These are phyloP conservation scores for Petrocephalus zakoni DNA, from an alignment of 2,113 vertebrate genomes.

Conservation along the genomic window DNA sequence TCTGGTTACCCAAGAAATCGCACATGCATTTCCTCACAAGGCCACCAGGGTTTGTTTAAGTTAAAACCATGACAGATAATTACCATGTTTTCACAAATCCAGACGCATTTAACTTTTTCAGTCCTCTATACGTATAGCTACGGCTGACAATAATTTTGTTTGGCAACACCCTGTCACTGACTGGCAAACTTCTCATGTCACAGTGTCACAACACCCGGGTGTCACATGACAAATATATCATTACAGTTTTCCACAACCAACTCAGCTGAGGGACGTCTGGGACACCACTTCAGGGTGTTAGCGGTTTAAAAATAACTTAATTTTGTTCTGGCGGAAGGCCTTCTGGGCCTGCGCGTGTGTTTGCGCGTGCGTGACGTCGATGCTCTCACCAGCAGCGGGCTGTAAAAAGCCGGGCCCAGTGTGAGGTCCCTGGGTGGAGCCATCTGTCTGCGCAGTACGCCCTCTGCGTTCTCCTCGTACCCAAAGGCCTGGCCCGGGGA, in stretches of 20 bases:
- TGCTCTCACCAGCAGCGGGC: conserved; percentile 55
- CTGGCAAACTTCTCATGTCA: background rate
- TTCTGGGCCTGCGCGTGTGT: background rate
- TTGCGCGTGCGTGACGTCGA: conserved; percentile 2
- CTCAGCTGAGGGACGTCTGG: background rate
- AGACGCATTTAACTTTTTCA: background rate
- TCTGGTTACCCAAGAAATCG: background rate
- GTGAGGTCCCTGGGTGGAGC: conserved; percentile 55
- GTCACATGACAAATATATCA: background rate
- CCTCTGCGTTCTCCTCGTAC: conserved; percentile 60
- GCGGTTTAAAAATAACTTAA: background rate
- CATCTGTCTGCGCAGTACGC: conserved; percentile 49
- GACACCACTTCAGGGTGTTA: background rate
- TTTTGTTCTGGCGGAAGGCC: background rate
- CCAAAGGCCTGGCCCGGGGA: conserved; percentile 61
- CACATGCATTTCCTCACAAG: background rate
- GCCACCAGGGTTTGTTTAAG: background rate
- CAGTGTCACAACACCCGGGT: background rate
- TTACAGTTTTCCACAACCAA: background rate
- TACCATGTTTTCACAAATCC: background rate
- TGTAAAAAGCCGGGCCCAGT: conserved; percentile 67
- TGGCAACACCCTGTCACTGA: background rate
- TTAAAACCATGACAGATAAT: background rate
- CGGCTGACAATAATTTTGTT: conserved; percentile 2
- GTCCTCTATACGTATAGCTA: background rate